Evolutionary conservation across 2,888 invertebrate genomes (phyloP), one percentile per base, ranked within the genome.

Genomic region (Teleiodes luculella): DNA sequence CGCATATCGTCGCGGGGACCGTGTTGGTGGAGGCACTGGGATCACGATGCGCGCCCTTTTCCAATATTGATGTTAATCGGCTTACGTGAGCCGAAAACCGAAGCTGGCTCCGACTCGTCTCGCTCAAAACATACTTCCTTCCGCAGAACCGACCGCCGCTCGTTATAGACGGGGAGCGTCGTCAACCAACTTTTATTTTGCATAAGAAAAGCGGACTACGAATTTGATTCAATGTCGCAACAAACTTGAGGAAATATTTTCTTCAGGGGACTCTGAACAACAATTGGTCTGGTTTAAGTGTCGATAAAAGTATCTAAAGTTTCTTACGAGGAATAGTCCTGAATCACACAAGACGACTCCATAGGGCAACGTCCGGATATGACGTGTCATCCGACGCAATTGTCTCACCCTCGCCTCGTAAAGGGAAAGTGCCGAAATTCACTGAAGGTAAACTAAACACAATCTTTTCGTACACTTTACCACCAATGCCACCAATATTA

Each of bases 11-110:
- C 54, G 54, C 43, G 54, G 54, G 30, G 41, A 30, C 39, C 39
- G 18, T n/a, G n/a, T 4, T 18, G 20, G 39, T 18, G 39, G 39
- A 6, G 39, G 48, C 28, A 8, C 37, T 13, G 31, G 16, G 52
- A 48, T 53, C 55, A 47, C 53, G 48, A 50, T 54, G n/a, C 54
- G 50, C 45, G 52, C 52, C 46, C 51, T 52, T 54, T 54, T 61
- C 57, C 62, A 67, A 64, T 72, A 67, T 70, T 66, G 68, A 74
- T 68, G 71, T 66, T 73, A 68, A 74, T 70, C 66, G 67, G 48
- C 60, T 61, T 65, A 70, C 72, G 72, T 69, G 70, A 62, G 58
- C 53, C 46, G 65, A 56, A 57, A 58, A 58, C 61, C 52, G 51
- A 62, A 46, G 50, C 56, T 45, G 20, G 20, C 43, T 43, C 24